phyloP scores from a whole-genome alignment of 2,888 invertebrate genomes.

The Chorisops tibialis region DNA sequence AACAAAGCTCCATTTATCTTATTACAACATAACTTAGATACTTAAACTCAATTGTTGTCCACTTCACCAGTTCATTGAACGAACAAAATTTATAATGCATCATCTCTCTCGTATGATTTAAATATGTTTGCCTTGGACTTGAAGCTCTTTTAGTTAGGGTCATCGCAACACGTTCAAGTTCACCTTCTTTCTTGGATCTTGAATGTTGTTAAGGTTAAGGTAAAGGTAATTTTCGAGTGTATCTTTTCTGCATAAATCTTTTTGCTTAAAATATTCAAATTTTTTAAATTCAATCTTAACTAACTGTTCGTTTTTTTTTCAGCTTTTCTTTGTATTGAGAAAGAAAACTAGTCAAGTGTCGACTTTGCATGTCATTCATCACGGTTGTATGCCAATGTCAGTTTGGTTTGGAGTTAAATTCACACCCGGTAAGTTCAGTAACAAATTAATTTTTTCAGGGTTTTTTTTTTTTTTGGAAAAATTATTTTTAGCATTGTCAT shows the following conservation, averaged over 20 bases:
- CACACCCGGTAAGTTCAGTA: slow-evolving; percentile 75
- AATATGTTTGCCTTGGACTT: too few relatives aligned
- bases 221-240: not conserved
- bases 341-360: slow-evolving; percentile 94
- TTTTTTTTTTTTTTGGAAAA: not conserved
- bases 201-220: too few relatives aligned
- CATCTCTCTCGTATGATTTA: too few relatives aligned
- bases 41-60: too few relatives aligned
- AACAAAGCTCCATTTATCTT: too few relatives aligned
- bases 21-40: too few relatives aligned
- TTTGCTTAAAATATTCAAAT: slow-evolving; percentile 17
- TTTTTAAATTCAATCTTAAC: not conserved
- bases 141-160: too few relatives aligned
- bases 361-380: slow-evolving; percentile 92
- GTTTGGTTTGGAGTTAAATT: slow-evolving; percentile 97
- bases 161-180: not conserved
- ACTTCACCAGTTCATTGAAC: too few relatives aligned
- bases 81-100: too few relatives aligned
- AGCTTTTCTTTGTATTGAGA: slow-evolving; percentile 92
- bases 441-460: too few relatives aligned
- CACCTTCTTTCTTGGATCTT: not conserved
- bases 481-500: too few relatives aligned
- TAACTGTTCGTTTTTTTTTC: slow-evolving; percentile 44
- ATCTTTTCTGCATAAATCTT: not conserved
- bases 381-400: slow-evolving; percentile 95